These are phyloP conservation scores for Hirtodrosophila histrioides DNA, from an alignment of 2,888 invertebrate genomes.

Conservation along the genomic window DNA sequence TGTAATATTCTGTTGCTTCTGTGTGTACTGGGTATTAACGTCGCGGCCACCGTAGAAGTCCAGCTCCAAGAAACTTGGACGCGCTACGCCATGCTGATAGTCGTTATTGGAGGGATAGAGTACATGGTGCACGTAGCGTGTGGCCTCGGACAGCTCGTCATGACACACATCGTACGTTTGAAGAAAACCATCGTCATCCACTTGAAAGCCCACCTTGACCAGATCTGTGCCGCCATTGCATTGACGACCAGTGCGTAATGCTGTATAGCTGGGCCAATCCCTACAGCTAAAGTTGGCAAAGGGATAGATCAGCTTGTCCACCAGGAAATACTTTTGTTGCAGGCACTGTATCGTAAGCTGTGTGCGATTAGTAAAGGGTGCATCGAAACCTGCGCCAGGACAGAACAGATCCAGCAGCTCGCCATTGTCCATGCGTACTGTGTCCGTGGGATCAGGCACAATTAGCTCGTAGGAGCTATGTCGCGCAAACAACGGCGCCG, in stretches of 20 bases:
- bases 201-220: conserved; percentile 83
- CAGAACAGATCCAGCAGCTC: conserved; percentile 81
- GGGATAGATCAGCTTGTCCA: conserved; percentile 66
- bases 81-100: conserved; percentile 82
- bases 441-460: conserved; percentile 72
- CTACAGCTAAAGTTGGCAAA: conserved; percentile 82
- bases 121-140: conserved; percentile 83
- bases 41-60: conserved; percentile 81
- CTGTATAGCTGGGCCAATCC: conserved; percentile 71
- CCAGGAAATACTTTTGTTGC: conserved; percentile 71
- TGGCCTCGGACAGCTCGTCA: conserved; percentile 81
- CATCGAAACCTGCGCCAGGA: conserved; percentile 65
- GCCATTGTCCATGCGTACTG: conserved; percentile 72
- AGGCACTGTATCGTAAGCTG: conserved; percentile 78
- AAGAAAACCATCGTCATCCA: conserved; percentile 79
- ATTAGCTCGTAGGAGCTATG: conserved; percentile 78
- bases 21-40: conserved; percentile 81
- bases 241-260: conserved; percentile 68
- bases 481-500: conserved; percentile 86
- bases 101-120: conserved; percentile 84
- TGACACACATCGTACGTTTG: conserved; percentile 84
- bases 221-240: conserved; percentile 81
- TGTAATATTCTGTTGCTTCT: conserved; percentile 81
- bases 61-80: conserved; percentile 80
- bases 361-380: conserved; percentile 55